Conservation (phyloP, 2,113 vertebrate species). For the Apteryx mantelli region DNA sequence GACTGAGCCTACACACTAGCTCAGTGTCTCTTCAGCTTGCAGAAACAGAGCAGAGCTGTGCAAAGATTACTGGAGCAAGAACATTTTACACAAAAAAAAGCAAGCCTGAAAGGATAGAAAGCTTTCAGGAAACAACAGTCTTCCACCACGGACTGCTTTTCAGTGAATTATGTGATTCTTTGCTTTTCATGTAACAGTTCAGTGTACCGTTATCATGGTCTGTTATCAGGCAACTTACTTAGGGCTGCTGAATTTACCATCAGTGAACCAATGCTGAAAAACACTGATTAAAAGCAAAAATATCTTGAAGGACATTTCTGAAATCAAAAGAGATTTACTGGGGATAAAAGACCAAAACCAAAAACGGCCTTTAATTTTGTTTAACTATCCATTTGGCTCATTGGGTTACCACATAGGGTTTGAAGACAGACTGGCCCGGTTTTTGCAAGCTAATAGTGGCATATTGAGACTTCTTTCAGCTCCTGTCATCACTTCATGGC, state of each 20-base stretch:
- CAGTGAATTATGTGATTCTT: neutral
- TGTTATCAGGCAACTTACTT: neutral
- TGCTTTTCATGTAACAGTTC: neutral
- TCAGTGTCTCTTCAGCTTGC: rapidly evolving
- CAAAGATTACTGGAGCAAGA: constrained; percentile 11
- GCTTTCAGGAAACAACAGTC: neutral
- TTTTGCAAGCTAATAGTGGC: neutral
- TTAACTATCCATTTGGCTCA: neutral
- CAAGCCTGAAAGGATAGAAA: neutral
- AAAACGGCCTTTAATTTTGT: neutral
- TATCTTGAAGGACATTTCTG: neutral
- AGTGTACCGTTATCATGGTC: rapidly evolving
- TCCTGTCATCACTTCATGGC: neutral
- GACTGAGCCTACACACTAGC: neutral
- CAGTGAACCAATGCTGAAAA: rapidly evolving
- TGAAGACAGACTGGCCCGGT: neutral
- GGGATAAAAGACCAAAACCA: neutral
- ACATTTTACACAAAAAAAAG: neutral
- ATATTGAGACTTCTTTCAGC: neutral
- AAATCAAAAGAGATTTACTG: neutral
- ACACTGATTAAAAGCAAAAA: neutral
- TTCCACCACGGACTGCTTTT: neutral
- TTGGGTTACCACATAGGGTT: rapidly evolving
- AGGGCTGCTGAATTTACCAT: neutral
- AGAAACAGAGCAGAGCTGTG: constrained; percentile 26